Base-by-base conservation (phyloP, 2,888 invertebrate species). In the Noctua fimbriata region DNA sequence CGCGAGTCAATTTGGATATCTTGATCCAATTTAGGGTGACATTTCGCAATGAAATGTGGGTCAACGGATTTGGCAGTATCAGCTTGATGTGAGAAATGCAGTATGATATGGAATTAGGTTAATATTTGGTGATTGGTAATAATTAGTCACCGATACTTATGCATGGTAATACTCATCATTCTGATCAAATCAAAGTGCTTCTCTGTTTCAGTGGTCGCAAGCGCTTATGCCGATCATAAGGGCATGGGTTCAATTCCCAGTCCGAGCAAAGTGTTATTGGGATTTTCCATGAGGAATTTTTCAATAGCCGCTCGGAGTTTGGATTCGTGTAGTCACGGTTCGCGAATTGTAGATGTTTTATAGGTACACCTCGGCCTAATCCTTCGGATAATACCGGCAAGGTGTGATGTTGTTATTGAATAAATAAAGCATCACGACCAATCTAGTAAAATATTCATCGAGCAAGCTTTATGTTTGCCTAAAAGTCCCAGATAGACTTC, bases 31-130 rank as follows among this genome's bases (percentile, higher is more conserved):
- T 81, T 72, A 72, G 70, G 71, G 69, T 47, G 63, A 24, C 16
- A 52, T 82, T 69, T 73, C 28, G 81, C 49, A 81, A 85, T 21
- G 41, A n/a, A 71, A 81, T 70, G 52, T 69, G 52, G 76, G 67
- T 47, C 78, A 83, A 21, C 55, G 66, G 58, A 76, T 36, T 80
- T 80, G 32, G n/a, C 28, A 49, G 47, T 63, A 28, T 18, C 10
- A 5, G 18, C 7, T 28, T 28, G 60, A 16, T 28, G 60, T 60
- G 60, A 60, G 16, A 7, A 7, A 16, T 28, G 16, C 28, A 7
- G 16, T 60, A 1, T 60, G 16, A 7, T 60, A 28, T 2, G 28
- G 60, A 60, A 60, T 60, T 16, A 28, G 60, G 60, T 60, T 60
- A 16, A 28, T 7, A 28, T 60, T 28, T 28, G 60, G 28, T 60